phyloP scores from a whole-genome alignment of 2,797 vertebrate species.

The Acanthornis magna region DNA sequence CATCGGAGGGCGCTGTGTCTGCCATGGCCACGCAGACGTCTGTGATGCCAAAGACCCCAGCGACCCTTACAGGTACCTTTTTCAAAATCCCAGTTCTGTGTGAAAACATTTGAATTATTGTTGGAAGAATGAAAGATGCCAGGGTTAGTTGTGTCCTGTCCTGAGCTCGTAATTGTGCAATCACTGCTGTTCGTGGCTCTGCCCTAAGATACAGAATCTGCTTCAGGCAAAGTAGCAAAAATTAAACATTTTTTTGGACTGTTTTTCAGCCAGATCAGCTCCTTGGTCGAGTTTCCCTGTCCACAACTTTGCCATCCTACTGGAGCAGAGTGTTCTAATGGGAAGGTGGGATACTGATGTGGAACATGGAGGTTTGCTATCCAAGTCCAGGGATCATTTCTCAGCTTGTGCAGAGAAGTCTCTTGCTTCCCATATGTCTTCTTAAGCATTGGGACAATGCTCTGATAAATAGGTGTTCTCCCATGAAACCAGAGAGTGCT shows the following conservation, averaged over 20 bases:
- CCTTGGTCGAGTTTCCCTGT: not conserved
- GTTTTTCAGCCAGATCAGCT: not conserved
- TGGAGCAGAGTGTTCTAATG: not conserved
- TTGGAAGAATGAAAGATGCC: not conserved
- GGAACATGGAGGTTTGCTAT: not conserved
- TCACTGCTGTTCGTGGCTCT: not conserved
- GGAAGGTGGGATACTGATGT: not conserved
- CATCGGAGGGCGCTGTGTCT: slow-evolving; percentile 85
- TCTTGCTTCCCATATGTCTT: not conserved
- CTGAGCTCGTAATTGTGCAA: not conserved
- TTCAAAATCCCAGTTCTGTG: not conserved
- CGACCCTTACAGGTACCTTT: slow-evolving; percentile 90
- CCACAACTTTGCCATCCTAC: not conserved
- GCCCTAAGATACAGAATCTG: not conserved
- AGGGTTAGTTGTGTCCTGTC: not conserved
- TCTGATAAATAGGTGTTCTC: not conserved
- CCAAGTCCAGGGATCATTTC: not conserved
- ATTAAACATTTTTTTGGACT: not conserved
- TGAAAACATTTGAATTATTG: not conserved
- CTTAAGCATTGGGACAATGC: not conserved
- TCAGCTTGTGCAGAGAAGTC: not conserved
- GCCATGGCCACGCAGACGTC: slow-evolving; percentile 87
- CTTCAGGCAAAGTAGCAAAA: not conserved
- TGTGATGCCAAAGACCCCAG: slow-evolving; percentile 88
- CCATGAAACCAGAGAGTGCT: not conserved